phyloP scores from a whole-genome alignment of 2,797 vertebrate species.

The Hozukius guyotensis region DNA sequence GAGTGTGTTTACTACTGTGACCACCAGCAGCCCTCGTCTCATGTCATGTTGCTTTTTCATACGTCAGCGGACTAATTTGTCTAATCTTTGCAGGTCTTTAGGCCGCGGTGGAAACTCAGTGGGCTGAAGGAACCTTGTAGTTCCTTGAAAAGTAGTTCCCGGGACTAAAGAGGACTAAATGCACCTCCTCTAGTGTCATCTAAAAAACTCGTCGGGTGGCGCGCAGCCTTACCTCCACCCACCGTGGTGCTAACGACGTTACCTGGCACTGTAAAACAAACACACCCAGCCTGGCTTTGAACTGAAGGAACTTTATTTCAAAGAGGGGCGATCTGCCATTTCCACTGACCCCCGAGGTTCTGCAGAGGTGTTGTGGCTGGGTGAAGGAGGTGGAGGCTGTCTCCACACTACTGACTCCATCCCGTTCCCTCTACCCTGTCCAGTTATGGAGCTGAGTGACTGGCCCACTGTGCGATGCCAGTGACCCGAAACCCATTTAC shows the following conservation, averaged over 20 bases:
- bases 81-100: too few species aligned
- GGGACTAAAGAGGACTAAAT: too few species aligned
- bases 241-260: constrained; percentile 3
- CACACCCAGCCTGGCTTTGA: constrained; percentile 29
- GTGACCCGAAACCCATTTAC: constrained; percentile 79
- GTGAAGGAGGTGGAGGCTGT: constrained; percentile 18
- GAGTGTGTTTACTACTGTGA: too few species aligned
- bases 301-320: constrained; percentile 30
- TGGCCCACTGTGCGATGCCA: constrained; percentile 77
- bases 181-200: constrained; percentile 4
- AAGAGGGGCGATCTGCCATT: constrained; percentile 11
- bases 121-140: too few species aligned
- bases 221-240: not conserved
- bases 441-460: constrained; percentile 70
- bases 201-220: not conserved
- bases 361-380: constrained; percentile 1
- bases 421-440: constrained; percentile 32
- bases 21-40: too few species aligned
- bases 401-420: constrained; percentile 34
- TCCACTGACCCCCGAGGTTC: constrained; percentile 22
- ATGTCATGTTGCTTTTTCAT: too few species aligned
- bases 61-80: too few species aligned
- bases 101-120: too few species aligned
- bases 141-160: too few species aligned
- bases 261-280: constrained; percentile 59